Conservation (phyloP, 1,140 invertebrate species). For the Caerostris darwini region DNA sequence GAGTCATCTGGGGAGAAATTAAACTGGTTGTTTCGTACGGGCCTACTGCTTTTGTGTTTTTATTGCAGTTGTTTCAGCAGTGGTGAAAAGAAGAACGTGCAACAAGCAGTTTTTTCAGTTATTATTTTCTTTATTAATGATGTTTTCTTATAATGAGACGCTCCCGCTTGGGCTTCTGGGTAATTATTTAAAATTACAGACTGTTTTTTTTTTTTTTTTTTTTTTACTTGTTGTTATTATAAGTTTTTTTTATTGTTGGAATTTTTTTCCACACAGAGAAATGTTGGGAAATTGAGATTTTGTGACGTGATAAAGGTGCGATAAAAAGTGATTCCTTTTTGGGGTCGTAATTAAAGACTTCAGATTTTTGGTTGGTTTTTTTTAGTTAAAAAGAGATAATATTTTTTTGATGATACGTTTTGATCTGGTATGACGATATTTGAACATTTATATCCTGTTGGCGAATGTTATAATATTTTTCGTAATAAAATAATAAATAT, state of each 20-base stretch:
- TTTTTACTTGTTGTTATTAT: background rate
- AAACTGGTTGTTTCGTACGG: conserved; percentile 18
- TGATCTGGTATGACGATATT: background rate
- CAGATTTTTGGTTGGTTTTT: background rate
- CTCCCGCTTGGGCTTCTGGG: conserved; percentile 36
- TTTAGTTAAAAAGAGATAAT: background rate
- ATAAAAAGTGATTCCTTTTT: background rate
- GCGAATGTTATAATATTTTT: no score
- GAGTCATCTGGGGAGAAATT: conserved; percentile 38
- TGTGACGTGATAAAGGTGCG: background rate
- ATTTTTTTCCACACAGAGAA: background rate
- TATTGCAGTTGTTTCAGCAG: conserved; percentile 11
- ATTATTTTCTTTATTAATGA: conserved; percentile 50
- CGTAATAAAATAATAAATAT: background rate
- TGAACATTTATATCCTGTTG: no score
- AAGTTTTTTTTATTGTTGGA: background rate
- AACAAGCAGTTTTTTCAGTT: background rate
- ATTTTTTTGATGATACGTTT: background rate
- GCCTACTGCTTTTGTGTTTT: background rate
- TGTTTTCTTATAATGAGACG: conserved; percentile 49
- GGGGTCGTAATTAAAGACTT: background rate
- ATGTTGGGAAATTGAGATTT: conserved; percentile 33
- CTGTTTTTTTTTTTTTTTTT: background rate
- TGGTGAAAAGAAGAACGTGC: conserved; percentile 31
- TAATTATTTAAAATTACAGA: conserved; percentile 66